Base-by-base conservation (phyloP, 1,140 invertebrate genomes). In the Drosophila ohnishii region DNA sequence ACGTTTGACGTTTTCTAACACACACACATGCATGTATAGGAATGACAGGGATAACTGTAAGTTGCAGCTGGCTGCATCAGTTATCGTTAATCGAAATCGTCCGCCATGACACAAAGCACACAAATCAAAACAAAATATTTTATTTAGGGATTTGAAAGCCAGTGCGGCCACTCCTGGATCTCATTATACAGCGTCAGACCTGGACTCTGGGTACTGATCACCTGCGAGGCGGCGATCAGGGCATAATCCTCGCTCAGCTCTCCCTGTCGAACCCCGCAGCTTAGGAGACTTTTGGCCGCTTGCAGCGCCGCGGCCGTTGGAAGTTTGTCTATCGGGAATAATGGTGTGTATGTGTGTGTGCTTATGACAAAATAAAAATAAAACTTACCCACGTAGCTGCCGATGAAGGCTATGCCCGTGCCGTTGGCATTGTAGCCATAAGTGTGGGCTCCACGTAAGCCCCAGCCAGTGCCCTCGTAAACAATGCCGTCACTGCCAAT, bases 401-500 rank as follows among this genome's bases (percentile, higher is more conserved):
- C 96, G 61, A 97, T 94, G 62, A 96, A 95, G 2, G 94, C 94
- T 58, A 96, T 94, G 55, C 94, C 95, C 28, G 95, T 93, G 37
- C 94, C 93, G 51, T 92, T 94, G 5, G 74, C 77, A 80, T 96
- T 96, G 76, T 95, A 95, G 1, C 92, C 92, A 11, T 92, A 92
- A 0, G 96, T 95, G 80, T 97, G 96, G 0, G 95, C 94, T 0
- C 96, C 96, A 0, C 94, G 93, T 57, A 93, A 92, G 39, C 94
- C 93, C 96, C 96, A 97, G 0, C 96, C 96, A 10, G 93, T 91
- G 8, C 95, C 96, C 92, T 96, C 95, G 78, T 96, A 97, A 14
- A 96, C 92, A 19, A 94, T 93, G 4, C 96, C 96, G 91, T 97
- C 96, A 30, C 95, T 95, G 2, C 96, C 96, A 60, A 97, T 93